Evolutionary conservation across 2,113 vertebrate genomes (phyloP), one percentile per base, ranked within the genome.

Genomic region (Apaloderma vittatum): DNA sequence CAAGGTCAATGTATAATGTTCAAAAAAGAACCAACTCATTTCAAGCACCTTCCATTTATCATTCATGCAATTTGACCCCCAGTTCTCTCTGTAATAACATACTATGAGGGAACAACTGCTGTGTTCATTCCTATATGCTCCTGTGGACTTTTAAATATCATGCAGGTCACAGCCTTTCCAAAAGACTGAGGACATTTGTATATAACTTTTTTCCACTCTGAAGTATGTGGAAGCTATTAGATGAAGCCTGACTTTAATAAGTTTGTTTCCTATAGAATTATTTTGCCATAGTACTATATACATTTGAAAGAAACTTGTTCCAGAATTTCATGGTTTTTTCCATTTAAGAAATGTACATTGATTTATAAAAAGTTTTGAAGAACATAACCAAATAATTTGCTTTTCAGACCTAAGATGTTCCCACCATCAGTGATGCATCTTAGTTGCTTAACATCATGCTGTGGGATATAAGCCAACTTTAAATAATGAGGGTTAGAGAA

Each of bases 11-110:
- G 98, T 98, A 98, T 98, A 98, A 99, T 98, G 98, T 97, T 98
- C 98, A 97, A 97, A 97, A 98, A 98, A 98, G 97, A 98, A 98
- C 98, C 98, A 98, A 98, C 98, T 98, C 98, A 98, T 98, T 98
- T 98, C 97, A 98, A 99, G 98, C 97, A 97, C 98, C 98, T 98
- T 98, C 98, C 98, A 99, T 99, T 99, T 98, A 99, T 99, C 99
- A 99, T 98, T 98, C 97, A 97, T 98, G 98, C 98, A 98, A 98
- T 98, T 98, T 99, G 99, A 99, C 98, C 99, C 97, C 98, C 97
- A 98, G 98, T 98, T 99, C 98, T 98, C 98, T 99, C 99, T 99
- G 98, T 98, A 99, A 99, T 98, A 99, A 99, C 99, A 99, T 97
- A 98, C 97, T 98, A 98, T 96, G 97, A 97, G 96, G 98, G 98